These are phyloP conservation scores for Tribolium freemani DNA, from an alignment of 2,888 invertebrate genomes.

Conservation along the genomic window DNA sequence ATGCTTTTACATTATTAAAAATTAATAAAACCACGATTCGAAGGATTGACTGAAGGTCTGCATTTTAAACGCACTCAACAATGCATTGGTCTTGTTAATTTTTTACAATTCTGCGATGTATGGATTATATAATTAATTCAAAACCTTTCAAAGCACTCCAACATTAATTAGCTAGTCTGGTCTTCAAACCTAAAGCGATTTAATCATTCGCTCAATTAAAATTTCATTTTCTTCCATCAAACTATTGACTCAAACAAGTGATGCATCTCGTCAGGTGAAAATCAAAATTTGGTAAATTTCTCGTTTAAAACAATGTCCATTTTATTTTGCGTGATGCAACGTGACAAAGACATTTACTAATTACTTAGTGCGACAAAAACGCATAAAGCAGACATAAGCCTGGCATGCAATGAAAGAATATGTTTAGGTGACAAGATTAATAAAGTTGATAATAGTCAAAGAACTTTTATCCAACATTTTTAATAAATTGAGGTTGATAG, in stretches of 20 bases:
- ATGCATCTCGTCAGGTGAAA: no score
- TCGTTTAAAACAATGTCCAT: no score
- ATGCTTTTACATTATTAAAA: slow-evolving; percentile 14
- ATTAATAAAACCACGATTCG: not conserved
- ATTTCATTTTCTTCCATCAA: not conserved
- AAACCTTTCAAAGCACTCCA: not conserved
- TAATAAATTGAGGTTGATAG: not conserved
- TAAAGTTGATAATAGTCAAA: not conserved
- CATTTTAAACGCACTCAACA: not conserved
- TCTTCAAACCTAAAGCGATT: not conserved
- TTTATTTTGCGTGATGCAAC: not conserved
- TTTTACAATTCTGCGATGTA: not conserved
- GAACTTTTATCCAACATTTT: not conserved
- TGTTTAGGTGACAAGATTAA: not conserved
- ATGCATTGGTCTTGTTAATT: not conserved
- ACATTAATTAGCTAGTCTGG: not conserved
- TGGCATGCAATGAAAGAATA: not conserved
- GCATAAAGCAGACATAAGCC: not conserved
- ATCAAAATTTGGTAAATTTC: not conserved
- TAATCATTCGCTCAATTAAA: not conserved
- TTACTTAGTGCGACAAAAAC: not conserved
- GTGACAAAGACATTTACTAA: not conserved
- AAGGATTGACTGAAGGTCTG: not conserved
- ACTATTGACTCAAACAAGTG: not conserved
- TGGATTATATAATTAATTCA: not conserved